Evolutionary conservation across 2,797 vertebrate species (phyloP).

Genomic region (Coreius guichenoti): DNA sequence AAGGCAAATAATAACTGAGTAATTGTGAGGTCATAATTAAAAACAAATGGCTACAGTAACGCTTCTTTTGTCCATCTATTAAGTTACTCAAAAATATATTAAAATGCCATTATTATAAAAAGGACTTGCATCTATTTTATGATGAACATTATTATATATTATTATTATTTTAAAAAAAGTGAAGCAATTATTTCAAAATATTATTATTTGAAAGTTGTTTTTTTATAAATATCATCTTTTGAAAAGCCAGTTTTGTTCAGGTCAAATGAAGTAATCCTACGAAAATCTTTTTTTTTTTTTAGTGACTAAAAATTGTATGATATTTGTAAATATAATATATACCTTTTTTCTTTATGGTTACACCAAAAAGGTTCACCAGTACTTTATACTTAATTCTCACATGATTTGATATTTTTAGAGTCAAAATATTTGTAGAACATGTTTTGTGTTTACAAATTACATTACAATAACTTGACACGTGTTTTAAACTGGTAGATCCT

Average conservation of each 20-base stretch:
- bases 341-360: background rate
- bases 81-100: background rate
- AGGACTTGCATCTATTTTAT: background rate
- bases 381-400: background rate
- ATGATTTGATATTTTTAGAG: background rate
- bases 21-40: slow-evolving; percentile 16
- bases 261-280: background rate
- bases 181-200: background rate
- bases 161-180: background rate
- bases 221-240: too few species aligned
- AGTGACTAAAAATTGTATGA: background rate
- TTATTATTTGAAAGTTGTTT: background rate
- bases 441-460: background rate
- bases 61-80: background rate
- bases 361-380: background rate
- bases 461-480: background rate
- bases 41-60: slow-evolving; percentile 27
- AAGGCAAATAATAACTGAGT: background rate
- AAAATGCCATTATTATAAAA: background rate
- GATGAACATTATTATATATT: background rate
- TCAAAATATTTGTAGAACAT: background rate
- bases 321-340: background rate
- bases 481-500: background rate
- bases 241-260: background rate
- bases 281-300: too few species aligned